Evolutionary conservation across 2,888 invertebrate species (phyloP), one percentile per base, ranked within the genome.

Genomic region (Hemicrepidius hirtus): DNA sequence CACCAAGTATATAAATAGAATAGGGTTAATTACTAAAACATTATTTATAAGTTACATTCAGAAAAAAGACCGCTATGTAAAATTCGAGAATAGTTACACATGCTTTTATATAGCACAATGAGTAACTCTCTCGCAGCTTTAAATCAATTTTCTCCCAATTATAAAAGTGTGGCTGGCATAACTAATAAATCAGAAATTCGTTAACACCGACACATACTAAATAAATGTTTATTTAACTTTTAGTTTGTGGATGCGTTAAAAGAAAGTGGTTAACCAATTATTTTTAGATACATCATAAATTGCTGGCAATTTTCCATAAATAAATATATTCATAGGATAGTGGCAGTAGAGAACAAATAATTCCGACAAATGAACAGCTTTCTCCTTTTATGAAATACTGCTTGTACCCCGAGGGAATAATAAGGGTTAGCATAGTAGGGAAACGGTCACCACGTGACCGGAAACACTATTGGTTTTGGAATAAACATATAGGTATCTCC

Each of bases 381-480:
- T 37, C 37, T 32, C 9, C 57, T 37, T 37, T 18, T 40, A 57
- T 35, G 57, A 57, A 37, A 53, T 53, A 24, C 1, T 53, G 44
- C 44, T 4, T n/a, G n/a, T n/a, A n/a, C 28, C 57, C 57, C 3
- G 7, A 16, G 40, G 57, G 57, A 57, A 18, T 37, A 57, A 57
- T 6, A 32, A 37, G 20, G 37, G 57, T 57, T 37, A 32, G 12
- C 57, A 20, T 20, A 10, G 6, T n/a, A 6, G 18, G 37, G 32
- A 37, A 20, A 37, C 35, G 57, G 57, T 40, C 57, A 20, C 20
- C 37, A 37, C 37, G 57, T 37, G 57, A 57, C 57, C 37, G 35
- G 57, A 37, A 57, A 53, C 35, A 57, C 37, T 57, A 57, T 57
- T 40, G 6, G 32, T 37, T 18, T 37, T 9, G 37, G 12, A 57